Evolutionary conservation across 2,888 invertebrate genomes (phyloP), one percentile per base, ranked within the genome.

Genomic region (Macrophya annulata): DNA sequence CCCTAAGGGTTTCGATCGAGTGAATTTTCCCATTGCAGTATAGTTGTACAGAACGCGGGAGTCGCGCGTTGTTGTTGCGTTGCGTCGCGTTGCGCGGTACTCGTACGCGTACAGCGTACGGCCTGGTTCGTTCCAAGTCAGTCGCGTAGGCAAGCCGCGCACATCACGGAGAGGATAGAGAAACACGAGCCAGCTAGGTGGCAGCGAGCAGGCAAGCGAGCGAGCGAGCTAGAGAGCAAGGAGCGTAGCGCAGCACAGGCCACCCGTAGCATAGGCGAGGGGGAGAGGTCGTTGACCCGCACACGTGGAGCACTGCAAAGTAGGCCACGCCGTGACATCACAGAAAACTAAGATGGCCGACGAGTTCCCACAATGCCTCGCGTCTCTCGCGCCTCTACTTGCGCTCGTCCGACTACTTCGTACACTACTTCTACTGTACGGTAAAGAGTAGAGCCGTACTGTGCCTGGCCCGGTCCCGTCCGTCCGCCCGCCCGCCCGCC

Each of bases 301-400:
- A 91, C 92, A 92, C 92, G 92, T 92, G 92, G 92, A 92, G 90
- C 88, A 88, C 86, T 86, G 85, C 86, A 86, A 92, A 92, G 92
- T 92, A 92, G 92, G 92, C 91, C 92, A 92, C 90, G 89, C 87
- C 91, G 92, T 92, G 92, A 92, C 92, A 92, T 91, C 91, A 91
- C 90, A 91, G 89, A 89, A 88, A 91, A 90, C 89, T 91, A 92
- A 92, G 90, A 92, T 92, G 92, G 92, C 91, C 88, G 92, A 62
- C 81, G 86, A 85, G 87, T 88, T 89, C 89, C 88, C 86, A 85
- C 87, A 87, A 87, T 86, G 85, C 85, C 81, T 55, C 59, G 86
- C 85, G 84, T 40, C 48, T 15, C 81, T 55, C 59, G 86, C 85
- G 84, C 45, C 48, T 15, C 62, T 43, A 55, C 79, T 51, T 59